Conservation (phyloP, 2,797 vertebrate genomes). For the Merluccius polli region DNA sequence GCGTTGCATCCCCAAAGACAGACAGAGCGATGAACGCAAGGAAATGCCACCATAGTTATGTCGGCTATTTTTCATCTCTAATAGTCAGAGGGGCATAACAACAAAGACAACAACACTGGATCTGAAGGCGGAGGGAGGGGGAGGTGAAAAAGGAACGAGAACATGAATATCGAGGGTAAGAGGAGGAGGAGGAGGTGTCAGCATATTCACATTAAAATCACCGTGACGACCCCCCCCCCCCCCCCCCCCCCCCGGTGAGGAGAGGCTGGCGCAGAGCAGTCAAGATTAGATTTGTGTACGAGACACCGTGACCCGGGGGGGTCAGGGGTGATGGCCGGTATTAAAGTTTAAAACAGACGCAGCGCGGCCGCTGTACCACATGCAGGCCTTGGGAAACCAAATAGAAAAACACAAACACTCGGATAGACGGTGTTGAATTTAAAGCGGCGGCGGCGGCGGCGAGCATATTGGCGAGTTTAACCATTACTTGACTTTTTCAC, state of each 20-base stretch:
- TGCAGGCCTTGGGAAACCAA: too few relatives aligned
- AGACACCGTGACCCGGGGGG: conserved; percentile 44
- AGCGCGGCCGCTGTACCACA: conserved; percentile 14
- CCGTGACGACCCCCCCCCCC: conserved; percentile 13
- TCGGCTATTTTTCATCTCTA: background rate
- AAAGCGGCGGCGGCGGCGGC: background rate
- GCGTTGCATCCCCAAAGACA: too few relatives aligned
- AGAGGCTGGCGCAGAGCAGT: conserved; percentile 34
- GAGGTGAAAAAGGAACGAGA: conserved; percentile 10
- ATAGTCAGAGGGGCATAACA: background rate
- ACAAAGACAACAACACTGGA: background rate
- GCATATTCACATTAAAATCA: conserved; percentile 47
- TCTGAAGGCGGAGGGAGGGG: conserved; percentile 29
- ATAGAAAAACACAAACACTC: too few relatives aligned
- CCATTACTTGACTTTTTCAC: background rate
- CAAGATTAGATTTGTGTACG: conserved; percentile 57
- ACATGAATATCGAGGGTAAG: conserved; percentile 15
- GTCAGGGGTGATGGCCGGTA: conserved; percentile 43
- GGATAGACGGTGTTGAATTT: background rate
- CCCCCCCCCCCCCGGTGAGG: background rate
- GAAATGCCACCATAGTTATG: background rate
- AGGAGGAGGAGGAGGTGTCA: conserved; percentile 18
- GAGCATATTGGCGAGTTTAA: background rate
- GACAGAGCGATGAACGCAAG: too few relatives aligned
- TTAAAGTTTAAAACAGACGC: conserved; percentile 62